Evolutionary conservation across 2,113 vertebrate genomes (phyloP).

Genomic region (Phaethon lepturus): DNA sequence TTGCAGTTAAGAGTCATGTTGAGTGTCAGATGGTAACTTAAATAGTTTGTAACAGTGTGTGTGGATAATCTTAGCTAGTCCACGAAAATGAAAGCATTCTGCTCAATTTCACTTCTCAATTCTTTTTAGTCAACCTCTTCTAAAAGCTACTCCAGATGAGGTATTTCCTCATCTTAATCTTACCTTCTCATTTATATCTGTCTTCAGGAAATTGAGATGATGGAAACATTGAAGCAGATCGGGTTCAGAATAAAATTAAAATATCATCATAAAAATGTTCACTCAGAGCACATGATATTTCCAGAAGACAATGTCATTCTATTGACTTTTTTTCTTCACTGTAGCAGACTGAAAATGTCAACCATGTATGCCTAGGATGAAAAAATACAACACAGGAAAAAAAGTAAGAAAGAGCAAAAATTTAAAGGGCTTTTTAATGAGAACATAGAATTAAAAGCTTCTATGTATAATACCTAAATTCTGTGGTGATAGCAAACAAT

Average conservation of each 20-base stretch:
- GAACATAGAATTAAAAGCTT: neutral
- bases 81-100: neutral
- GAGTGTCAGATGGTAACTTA: neutral
- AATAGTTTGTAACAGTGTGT: neutral
- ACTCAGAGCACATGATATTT: neutral
- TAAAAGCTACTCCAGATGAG: neutral
- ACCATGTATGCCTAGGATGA: neutral
- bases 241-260: neutral
- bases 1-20: neutral
- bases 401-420: neutral
- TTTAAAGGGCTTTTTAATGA: neutral
- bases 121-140: neutral
- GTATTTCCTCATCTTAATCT: neutral
- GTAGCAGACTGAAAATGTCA: rapidly evolving
- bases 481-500: neutral
- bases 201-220: neutral
- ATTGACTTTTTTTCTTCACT: neutral
- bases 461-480: neutral
- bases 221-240: neutral
- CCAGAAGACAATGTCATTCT: neutral
- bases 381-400: neutral
- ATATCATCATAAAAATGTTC: neutral
- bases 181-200: neutral
- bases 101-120: neutral
- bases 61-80: neutral